These are phyloP conservation scores for Colletes collaris DNA, from an alignment of 2,888 invertebrate species.

Conservation along the genomic window DNA sequence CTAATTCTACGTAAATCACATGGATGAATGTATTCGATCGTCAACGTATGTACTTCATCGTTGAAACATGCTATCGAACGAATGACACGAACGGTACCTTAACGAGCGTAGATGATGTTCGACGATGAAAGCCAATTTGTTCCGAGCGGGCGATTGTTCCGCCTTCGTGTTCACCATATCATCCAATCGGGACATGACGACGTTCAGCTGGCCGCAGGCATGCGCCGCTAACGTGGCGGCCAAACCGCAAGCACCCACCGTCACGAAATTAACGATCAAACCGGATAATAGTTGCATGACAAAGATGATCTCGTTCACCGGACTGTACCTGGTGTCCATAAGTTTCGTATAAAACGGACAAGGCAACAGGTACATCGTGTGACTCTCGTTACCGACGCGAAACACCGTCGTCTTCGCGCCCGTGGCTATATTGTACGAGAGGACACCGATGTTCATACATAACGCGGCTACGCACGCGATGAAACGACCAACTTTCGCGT, in stretches of 20 bases:
- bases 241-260: slow-evolving; percentile 59
- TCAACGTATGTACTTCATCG: no score
- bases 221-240: slow-evolving; percentile 64
- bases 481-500: slow-evolving; percentile 55
- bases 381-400: slow-evolving; percentile 49
- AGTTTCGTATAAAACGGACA: slow-evolving; percentile 66
- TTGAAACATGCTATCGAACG: no score
- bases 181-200: slow-evolving; percentile 59
- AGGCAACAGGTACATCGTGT: slow-evolving; percentile 46
- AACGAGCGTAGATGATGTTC: slow-evolving; percentile 60
- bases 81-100: slow-evolving; percentile 41
- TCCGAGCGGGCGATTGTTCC: background rate
- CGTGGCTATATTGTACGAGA: slow-evolving; percentile 60
- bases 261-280: slow-evolving; percentile 53
- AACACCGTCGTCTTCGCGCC: slow-evolving; percentile 52
- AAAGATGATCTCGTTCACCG: slow-evolving; percentile 64
- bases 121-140: slow-evolving; percentile 47
- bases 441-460: slow-evolving; percentile 65
- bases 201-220: slow-evolving; percentile 63
- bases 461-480: slow-evolving; percentile 56
- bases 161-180: slow-evolving; percentile 37
- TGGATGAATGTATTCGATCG: no score
- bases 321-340: slow-evolving; percentile 52
- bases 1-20: background rate
- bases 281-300: slow-evolving; percentile 54